phyloP scores from a whole-genome alignment of 2,888 invertebrate species.

The Laspeyria flexula region DNA sequence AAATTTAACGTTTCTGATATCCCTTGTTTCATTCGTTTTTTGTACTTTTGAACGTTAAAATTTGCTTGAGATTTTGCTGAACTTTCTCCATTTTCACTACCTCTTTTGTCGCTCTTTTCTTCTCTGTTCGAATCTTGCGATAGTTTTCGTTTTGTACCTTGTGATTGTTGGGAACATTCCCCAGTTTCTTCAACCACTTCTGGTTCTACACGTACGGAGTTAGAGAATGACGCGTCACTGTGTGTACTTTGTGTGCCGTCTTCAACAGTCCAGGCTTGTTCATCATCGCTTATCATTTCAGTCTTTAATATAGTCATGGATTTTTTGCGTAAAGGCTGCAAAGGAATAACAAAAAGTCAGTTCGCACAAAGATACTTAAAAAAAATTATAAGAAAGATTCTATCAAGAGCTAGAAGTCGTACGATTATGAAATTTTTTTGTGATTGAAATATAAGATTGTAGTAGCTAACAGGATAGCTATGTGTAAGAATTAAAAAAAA shows the following conservation, averaged over 20 bases:
- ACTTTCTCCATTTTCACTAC: background rate
- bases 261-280: background rate
- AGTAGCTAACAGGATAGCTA: too few relatives aligned
- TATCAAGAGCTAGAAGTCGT: too few relatives aligned
- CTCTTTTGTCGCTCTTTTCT: background rate
- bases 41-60: background rate
- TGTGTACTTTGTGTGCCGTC: background rate
- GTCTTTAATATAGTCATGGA: background rate
- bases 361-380: too few relatives aligned
- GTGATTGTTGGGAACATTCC: background rate
- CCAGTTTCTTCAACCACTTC: too few relatives aligned
- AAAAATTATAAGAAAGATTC: too few relatives aligned
- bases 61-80: background rate
- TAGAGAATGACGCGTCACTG: background rate
- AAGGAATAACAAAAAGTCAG: too few relatives aligned
- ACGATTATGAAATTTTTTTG: too few relatives aligned
- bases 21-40: background rate
- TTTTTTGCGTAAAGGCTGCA: background rate
- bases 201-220: background rate
- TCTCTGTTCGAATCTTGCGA: background rate
- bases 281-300: background rate
- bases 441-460: too few relatives aligned
- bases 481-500: too few relatives aligned
- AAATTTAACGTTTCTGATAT: background rate
- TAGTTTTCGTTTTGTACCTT: background rate